Evolutionary conservation across 2,797 vertebrate genomes (phyloP).

Genomic region (Masticophis lateralis): DNA sequence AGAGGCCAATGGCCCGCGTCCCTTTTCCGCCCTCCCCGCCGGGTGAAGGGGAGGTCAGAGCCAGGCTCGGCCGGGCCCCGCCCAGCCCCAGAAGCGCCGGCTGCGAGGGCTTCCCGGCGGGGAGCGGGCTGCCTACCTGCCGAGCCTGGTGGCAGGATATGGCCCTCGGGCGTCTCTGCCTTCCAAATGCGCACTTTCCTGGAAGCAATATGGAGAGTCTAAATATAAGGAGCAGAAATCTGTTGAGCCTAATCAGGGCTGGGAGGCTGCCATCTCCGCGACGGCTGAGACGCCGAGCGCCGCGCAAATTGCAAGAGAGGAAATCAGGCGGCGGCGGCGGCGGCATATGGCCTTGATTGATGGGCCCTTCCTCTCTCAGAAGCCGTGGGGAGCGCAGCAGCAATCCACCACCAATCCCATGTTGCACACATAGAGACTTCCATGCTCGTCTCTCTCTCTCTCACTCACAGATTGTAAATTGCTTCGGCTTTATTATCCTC

Average conservation of each 20-base stretch:
- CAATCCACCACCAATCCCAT: neutral
- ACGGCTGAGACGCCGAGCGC: slow-evolving; percentile 54
- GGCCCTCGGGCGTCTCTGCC: slow-evolving; percentile 61
- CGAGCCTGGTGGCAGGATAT: slow-evolving; percentile 61
- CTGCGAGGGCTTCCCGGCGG: neutral
- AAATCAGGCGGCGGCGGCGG: neutral
- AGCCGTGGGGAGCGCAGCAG: no score
- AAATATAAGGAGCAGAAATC: slow-evolving; percentile 71
- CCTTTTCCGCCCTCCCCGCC: neutral
- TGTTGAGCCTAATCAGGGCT: slow-evolving; percentile 70
- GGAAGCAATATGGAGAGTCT: slow-evolving; percentile 69
- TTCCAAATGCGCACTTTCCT: slow-evolving; percentile 66
- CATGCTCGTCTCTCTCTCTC: neutral
- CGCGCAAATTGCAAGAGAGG: slow-evolving; percentile 37
- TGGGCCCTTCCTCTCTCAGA: accelerated
- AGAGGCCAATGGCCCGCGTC: no score
- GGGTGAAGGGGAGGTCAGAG: neutral
- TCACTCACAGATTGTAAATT: neutral
- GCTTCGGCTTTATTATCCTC: neutral
- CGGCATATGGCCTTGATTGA: neutral
- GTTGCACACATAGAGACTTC: neutral
- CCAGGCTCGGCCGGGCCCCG: neutral
- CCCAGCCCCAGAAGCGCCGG: neutral
- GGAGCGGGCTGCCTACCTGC: slow-evolving; percentile 48
- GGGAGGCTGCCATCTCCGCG: slow-evolving; percentile 71